A percentile compares a stretch with the other conserved stretches of the same genome.
Evolutionary conservation across 2,113 vertebrate species (phyloP).

Genomic region (Hydrochoerus hydrochaeris): DNA sequence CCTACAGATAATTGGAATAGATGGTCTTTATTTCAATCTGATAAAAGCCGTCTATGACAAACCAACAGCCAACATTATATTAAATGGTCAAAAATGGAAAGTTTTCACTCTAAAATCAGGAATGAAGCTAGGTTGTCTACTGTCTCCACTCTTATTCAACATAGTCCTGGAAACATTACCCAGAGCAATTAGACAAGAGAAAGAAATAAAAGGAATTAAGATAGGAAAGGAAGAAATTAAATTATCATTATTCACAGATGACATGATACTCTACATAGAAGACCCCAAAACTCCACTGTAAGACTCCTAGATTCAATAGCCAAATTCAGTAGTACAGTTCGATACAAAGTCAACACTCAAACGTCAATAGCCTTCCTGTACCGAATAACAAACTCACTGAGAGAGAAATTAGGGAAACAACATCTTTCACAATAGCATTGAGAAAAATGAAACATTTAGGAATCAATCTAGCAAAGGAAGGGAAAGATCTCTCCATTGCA

Average conservation of each 20-base stretch:
- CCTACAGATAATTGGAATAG: no score
- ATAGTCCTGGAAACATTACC: neutral
- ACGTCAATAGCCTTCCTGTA: no score
- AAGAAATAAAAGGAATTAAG: neutral
- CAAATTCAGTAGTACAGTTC: neutral
- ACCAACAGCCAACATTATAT: neutral
- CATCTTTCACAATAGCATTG: no score
- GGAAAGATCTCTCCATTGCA: neutral
- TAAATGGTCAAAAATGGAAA: neutral
- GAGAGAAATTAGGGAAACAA: no score
- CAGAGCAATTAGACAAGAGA: neutral
- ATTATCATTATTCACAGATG: neutral
- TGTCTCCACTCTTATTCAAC: neutral
- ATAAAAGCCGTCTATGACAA: no score
- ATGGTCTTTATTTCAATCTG: no score
- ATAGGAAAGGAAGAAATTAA: neutral
- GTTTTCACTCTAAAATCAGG: neutral
- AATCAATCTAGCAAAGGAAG: no score
- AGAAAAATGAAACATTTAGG: no score
- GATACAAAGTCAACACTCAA: neutral
- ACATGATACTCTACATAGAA: neutral
- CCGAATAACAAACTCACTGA: no score
- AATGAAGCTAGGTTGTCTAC: neutral
- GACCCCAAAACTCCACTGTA: neutral
- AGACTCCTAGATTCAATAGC: neutral